A percentile compares a stretch with the other conserved stretches of the same genome.
Evolutionary conservation across 2,888 invertebrate species (phyloP).

Genomic region (Clepsis dumicolana): DNA sequence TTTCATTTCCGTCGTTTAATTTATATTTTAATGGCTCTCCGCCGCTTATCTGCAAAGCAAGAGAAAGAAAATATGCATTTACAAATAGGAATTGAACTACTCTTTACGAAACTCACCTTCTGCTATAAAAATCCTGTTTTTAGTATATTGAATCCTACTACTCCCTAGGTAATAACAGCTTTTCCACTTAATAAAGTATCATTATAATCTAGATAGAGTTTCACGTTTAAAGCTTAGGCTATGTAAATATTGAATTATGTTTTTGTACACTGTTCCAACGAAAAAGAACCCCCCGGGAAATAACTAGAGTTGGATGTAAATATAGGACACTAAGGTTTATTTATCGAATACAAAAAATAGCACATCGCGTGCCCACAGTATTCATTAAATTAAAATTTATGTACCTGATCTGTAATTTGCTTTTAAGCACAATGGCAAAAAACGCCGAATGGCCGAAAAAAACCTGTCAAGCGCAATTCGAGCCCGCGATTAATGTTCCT

Average conservation of each 20-base stretch:
- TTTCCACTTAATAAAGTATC: no score
- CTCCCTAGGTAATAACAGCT: no score
- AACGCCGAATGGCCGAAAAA: constrained; percentile 38
- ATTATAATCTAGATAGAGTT: no score
- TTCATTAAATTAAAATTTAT: constrained; percentile 40
- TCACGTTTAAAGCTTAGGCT: no score
- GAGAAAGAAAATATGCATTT: constrained; percentile 39
- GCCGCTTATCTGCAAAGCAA: constrained; percentile 50
- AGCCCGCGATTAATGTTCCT: constrained; percentile 39
- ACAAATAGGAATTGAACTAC: neutral
- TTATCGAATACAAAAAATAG: neutral
- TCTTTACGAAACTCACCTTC: neutral
- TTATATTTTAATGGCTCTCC: constrained; percentile 51
- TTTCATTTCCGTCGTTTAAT: constrained; percentile 71
- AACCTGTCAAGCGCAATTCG: constrained; percentile 42
- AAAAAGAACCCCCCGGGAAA: no score
- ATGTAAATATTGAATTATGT: no score
- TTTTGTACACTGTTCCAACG: no score
- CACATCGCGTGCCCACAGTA: constrained; percentile 13
- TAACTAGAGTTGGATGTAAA: no score
- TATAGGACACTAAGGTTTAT: neutral
- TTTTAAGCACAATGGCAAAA: constrained; percentile 40
- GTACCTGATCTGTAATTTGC: constrained; percentile 41
- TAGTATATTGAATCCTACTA: no score
- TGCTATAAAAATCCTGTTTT: neutral